Evolutionary conservation across 2,888 invertebrate genomes (phyloP), one percentile per base, ranked within the genome.

Genomic region (Mongoloraphidia duomilia): DNA sequence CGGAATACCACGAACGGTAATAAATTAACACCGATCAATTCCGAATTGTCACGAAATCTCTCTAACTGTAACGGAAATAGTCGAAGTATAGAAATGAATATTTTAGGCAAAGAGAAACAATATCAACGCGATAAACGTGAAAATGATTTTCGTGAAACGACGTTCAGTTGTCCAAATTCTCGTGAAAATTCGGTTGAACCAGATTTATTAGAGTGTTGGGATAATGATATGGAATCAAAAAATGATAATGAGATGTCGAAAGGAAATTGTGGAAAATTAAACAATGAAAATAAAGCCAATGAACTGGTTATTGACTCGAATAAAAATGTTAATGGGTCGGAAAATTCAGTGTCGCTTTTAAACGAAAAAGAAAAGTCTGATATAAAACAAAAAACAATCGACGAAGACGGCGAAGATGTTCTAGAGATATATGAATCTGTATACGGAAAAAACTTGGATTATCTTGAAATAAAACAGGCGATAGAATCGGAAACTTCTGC

Each of bases 121-220:
- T 26, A 5, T 26, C 26, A 26, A 26, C 26, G 26, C 26, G 26
- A 26, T 6, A 26, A 26, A 26, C 3, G 26, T 26, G 26, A 26
- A 26, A 6, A 26, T 26, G 26, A 26, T 26, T 26, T 26, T 26
- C 26, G 26, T 5, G 26, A 26, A 26, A 26, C 26, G 26, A 26
- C 26, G 26, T 26, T 26, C 26, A 26, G 26, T 26, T 26, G 26
- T 26, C 26, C 26, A 26, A 26, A 26, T 6, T 5, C 26, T 26
- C 26, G 26, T 26, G 26, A 26, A 26, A 26, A 26, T 60, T 63
- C 64, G 49, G 65, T 65, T n/a, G 66, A 68, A 44, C 64, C 64
- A 2, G 71, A 73, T 52, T 64, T 72, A 6, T 60, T 72, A 38
- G 71, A 72, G 46, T 72, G 68, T 50, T 71, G 72, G 71, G 72